These are phyloP conservation scores for Achatina immaculata DNA, from an alignment of 1,140 invertebrate species.

Conservation along the genomic window DNA sequence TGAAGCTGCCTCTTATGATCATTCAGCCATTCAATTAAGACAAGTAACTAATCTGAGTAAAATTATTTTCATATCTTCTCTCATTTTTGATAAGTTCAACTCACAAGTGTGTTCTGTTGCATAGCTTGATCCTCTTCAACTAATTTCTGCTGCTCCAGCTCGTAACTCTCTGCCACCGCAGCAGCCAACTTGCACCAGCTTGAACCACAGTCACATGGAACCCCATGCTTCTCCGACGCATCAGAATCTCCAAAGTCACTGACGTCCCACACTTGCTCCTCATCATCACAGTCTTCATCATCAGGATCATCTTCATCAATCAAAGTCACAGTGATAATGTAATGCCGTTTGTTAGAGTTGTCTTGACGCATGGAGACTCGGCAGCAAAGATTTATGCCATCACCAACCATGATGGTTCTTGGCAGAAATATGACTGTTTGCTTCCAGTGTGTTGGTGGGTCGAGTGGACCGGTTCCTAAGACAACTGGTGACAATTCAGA, in stretches of 20 bases:
- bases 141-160: constrained; percentile 54
- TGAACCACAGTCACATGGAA: constrained; percentile 61
- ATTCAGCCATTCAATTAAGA: too few relatives aligned
- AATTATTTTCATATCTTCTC: too few relatives aligned
- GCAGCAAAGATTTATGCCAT: constrained; percentile 46
- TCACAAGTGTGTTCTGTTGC: constrained; percentile 31
- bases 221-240: constrained; percentile 45
- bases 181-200: constrained; percentile 54
- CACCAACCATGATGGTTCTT: constrained; percentile 44
- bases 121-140: constrained; percentile 54
- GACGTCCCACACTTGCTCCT: constrained; percentile 7
- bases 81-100: too few relatives aligned
- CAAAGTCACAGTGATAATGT: constrained; percentile 61
- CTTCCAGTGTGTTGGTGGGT: constrained; percentile 96
- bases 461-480: constrained; percentile 53
- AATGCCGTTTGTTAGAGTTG: constrained; percentile 55
- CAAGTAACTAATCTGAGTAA: too few relatives aligned
- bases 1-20: too few relatives aligned
- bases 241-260: constrained; percentile 22
- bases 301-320: constrained; percentile 34
- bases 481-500: neutral
- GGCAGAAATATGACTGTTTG: constrained; percentile 97
- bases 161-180: constrained; percentile 59
- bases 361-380: constrained; percentile 52
- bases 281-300: constrained; percentile 26